Base-by-base conservation (phyloP, 2,888 invertebrate species). In the Hypsopygia costalis region DNA sequence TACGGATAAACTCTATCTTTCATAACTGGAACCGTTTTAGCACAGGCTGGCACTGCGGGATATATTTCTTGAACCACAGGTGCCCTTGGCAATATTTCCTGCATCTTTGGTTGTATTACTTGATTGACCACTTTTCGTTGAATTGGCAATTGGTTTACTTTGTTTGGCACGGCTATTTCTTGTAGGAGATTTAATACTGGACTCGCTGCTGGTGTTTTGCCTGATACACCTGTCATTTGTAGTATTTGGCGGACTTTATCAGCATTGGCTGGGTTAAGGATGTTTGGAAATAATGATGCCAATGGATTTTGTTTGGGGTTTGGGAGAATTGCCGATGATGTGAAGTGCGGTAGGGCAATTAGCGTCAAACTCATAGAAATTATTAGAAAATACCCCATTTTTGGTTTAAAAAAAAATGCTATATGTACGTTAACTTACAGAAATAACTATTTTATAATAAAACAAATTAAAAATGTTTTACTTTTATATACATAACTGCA, bases 241-340 rank as follows among this genome's bases (percentile, higher is more conserved):
- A 45, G 38, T 1, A 46, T 43, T 30, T 47, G 40, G 7, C 43
- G 11, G 6, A 40, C 46, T 29, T 42, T 34, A 4, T 50, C 47
- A 6, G 47, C 39, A 12, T 46, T 50, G 4, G 43, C 29, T 6
- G 47, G 43, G 1, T 45, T 42, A 1, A 50, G 27, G 22, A 50
- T 47, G 40, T 52, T 47, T 45, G 55, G 25, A 16, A 36, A 25
- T 36, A 48, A 33, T 1, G 41, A 36, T 0, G 37, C 43, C 7
- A 34, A 12, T 8, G 37, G 11, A 0, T 30, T 21, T 10, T 34
- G 9, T 0, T 27, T 25, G n/a, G 28, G 16, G 6, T 30, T 27
- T 9, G 36, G 36, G 1, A 36, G 36, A 5, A 40, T 10, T 7
- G 37, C 21, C 3, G 30, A 20, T 3, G 40, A 7, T 1, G 35